These are phyloP conservation scores for Sinosuthora webbiana DNA, from an alignment of 2,113 vertebrate genomes.

Conservation along the genomic window DNA sequence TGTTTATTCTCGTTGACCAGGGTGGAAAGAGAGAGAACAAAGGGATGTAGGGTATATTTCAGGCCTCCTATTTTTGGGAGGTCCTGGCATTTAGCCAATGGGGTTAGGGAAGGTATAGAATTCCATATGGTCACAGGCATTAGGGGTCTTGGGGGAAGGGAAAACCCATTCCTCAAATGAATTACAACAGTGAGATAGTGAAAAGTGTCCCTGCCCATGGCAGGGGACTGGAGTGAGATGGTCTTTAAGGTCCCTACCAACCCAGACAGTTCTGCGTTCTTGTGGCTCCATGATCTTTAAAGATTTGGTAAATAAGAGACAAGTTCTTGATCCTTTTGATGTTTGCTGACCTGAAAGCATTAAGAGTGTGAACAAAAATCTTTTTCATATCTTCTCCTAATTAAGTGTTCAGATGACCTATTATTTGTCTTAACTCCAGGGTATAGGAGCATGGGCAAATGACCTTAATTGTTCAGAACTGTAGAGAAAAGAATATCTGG, in stretches of 20 bases:
- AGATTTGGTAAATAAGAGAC: background rate
- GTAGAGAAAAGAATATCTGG: background rate
- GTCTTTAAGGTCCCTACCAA: background rate
- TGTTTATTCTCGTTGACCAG: no score
- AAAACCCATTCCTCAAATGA: no score
- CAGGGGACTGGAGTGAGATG: accelerated
- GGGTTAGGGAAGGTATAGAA: no score
- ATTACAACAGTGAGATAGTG: no score
- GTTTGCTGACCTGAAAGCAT: background rate
- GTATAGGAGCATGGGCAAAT: background rate
- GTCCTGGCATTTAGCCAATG: no score
- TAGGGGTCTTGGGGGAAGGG: no score
- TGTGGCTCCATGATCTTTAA: background rate
- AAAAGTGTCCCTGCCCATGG: background rate
- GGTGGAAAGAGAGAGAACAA: no score
- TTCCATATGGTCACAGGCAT: no score
- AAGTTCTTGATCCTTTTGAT: background rate
- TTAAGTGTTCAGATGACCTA: background rate
- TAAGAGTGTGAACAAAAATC: background rate
- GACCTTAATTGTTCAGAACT: background rate
- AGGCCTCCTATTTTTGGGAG: no score
- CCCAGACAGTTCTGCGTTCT: background rate
- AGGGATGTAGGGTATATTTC: no score
- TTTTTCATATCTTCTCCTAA: background rate
- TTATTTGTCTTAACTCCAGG: background rate